Evolutionary conservation across 1,140 invertebrate species (phyloP).

Genomic region (Microplitis mediator): DNA sequence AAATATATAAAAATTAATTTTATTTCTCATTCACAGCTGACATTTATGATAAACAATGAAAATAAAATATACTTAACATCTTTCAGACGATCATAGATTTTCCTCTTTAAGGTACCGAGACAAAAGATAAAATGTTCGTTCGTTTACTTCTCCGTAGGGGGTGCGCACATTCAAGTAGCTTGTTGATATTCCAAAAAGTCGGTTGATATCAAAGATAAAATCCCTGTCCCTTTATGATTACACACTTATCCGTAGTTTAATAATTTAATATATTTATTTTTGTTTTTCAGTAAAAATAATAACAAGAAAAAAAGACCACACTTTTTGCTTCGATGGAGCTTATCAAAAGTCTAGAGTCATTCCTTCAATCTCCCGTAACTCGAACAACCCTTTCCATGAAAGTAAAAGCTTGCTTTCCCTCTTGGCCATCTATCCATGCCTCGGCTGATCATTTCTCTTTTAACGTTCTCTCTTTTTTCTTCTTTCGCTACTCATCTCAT

Average conservation of each 20-base stretch:
- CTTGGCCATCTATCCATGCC: constrained; percentile 16
- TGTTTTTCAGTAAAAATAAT: no score
- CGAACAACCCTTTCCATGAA: constrained; percentile 13
- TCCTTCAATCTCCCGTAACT: constrained; percentile 17
- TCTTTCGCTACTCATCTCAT: neutral
- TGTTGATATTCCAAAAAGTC: neutral
- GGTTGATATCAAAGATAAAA: constrained; percentile 39
- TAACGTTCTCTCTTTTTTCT: neutral
- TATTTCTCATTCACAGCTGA: no score
- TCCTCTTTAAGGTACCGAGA: no score
- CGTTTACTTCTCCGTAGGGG: neutral
- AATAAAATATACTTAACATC: no score
- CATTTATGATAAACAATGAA: no score
- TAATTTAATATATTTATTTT: constrained; percentile 21
- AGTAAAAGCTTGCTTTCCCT: neutral
- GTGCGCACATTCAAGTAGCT: neutral
- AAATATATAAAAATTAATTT: no score
- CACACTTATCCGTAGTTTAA: constrained; percentile 48
- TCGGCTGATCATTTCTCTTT: constrained; percentile 13
- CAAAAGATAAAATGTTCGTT: no score
- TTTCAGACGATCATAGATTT: no score
- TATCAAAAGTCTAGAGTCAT: constrained; percentile 27
- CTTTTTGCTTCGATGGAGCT: constrained; percentile 56
- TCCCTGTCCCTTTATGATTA: constrained; percentile 59
- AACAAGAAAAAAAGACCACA: constrained; percentile 51